Percentiles rank a stretch among this genome's conserved stretches.
Conservation (phyloP, 2,113 vertebrate species). For the Pangasianodon gigas region DNA sequence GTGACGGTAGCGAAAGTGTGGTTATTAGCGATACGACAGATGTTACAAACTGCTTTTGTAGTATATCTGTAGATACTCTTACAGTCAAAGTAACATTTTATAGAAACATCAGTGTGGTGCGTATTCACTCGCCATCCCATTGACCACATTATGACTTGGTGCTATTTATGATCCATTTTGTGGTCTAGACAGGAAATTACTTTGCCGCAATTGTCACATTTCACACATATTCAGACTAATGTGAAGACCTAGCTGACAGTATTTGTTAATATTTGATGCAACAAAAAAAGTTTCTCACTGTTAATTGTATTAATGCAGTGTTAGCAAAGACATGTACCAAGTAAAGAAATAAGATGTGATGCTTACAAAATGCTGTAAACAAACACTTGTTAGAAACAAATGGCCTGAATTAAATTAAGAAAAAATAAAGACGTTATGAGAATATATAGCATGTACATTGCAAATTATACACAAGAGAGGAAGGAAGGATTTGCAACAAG, state of each 20-base stretch:
- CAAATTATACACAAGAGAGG: not conserved
- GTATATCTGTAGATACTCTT: slow-evolving; percentile 35
- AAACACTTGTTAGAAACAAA: slow-evolving; percentile 1
- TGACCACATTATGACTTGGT: slow-evolving; percentile 73
- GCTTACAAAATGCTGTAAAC: slow-evolving; percentile 18
- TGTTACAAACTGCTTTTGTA: slow-evolving; percentile 55
- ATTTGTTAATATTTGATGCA: slow-evolving; percentile 30
- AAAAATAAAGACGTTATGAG: not conserved
- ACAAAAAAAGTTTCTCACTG: slow-evolving; percentile 17
- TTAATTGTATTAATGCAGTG: slow-evolving; percentile 24
- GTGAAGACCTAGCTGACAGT: slow-evolving; percentile 19
- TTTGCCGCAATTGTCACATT: slow-evolving; percentile 58
- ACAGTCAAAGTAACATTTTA: slow-evolving; percentile 46
- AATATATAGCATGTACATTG: slow-evolving; percentile 20
- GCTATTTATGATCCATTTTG: slow-evolving; percentile 74
- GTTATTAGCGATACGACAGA: slow-evolving; percentile 62
- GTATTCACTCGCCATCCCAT: slow-evolving; percentile 62
- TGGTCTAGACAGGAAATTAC: slow-evolving; percentile 66
- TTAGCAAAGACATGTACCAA: slow-evolving; percentile 27
- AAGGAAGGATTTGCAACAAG: not conserved
- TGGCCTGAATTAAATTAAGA: slow-evolving; percentile 5
- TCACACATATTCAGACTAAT: slow-evolving; percentile 33
- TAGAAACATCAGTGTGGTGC: slow-evolving; percentile 61
- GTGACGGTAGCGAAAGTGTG: slow-evolving; percentile 56
- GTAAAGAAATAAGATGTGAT: slow-evolving; percentile 5